phyloP scores from a whole-genome alignment of 2,113 vertebrate species.

The Oriolus oriolus region DNA sequence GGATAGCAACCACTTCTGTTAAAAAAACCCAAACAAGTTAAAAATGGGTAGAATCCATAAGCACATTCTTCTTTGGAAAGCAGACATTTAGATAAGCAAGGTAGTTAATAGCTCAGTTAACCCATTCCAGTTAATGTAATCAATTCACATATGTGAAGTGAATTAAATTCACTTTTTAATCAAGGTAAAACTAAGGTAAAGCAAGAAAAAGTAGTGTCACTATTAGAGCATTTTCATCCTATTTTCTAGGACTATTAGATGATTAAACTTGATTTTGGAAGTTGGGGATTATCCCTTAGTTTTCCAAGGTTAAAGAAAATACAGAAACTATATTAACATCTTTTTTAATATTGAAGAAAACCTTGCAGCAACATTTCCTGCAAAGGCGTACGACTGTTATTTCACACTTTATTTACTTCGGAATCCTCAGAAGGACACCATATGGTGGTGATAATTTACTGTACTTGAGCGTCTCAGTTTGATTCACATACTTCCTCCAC shows the following conservation, averaged over 20 bases:
- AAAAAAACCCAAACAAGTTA: accelerated
- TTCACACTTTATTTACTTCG: conserved; percentile 64
- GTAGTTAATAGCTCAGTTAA: background rate
- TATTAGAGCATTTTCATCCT: background rate
- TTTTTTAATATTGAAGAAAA: background rate
- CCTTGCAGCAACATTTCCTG: background rate
- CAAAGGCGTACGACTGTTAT: background rate
- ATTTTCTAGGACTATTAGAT: background rate
- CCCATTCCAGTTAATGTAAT: background rate
- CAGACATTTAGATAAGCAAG: background rate
- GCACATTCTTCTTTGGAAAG: background rate
- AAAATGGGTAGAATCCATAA: background rate
- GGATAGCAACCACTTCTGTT: background rate
- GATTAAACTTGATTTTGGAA: background rate
- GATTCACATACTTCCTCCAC: conserved; percentile 50
- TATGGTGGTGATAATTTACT: conserved; percentile 60
- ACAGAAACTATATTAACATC: background rate
- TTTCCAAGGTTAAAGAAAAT: background rate
- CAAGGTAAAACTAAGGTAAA: background rate
- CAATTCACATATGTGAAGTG: background rate
- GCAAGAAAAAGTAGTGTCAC: background rate
- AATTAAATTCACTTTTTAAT: background rate
- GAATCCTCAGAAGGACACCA: conserved; percentile 58
- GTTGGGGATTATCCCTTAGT: background rate
- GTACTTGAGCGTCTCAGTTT: conserved; percentile 20